A percentile compares a stretch with the other conserved stretches of the same genome.
Conservation (phyloP, 2,888 invertebrate genomes). For the Tipula lateralis region DNA sequence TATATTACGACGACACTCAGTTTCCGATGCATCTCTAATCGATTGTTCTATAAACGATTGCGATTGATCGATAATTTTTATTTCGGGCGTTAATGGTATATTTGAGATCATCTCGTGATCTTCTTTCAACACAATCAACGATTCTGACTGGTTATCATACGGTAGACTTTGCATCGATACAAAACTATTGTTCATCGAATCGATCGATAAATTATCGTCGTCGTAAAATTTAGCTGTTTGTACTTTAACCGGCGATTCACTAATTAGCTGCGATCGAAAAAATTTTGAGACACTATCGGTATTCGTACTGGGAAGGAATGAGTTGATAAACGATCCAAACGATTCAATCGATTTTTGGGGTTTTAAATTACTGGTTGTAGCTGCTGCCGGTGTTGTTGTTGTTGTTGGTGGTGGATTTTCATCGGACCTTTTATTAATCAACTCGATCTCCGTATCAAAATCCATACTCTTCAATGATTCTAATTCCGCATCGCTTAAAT, state of each 20-base stretch:
- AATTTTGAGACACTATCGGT: constrained; percentile 39
- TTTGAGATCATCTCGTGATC: background rate
- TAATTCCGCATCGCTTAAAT: constrained; percentile 49
- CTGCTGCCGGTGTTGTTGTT: constrained; percentile 34
- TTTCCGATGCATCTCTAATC: constrained; percentile 35
- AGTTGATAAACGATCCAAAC: constrained; percentile 49
- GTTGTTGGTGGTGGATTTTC: constrained; percentile 33
- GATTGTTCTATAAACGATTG: constrained; percentile 34
- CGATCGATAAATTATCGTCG: constrained; percentile 44
- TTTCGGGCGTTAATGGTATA: background rate
- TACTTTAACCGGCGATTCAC: background rate
- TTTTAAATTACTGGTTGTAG: constrained; percentile 33
- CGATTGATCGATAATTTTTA: constrained; percentile 25
- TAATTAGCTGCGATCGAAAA: constrained; percentile 31
- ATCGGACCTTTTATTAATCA: constrained; percentile 28
- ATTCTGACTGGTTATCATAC: background rate
- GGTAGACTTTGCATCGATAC: constrained; percentile 16
- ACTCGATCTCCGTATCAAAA: constrained; percentile 49
- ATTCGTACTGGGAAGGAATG: constrained; percentile 46
- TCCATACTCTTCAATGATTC: constrained; percentile 51
- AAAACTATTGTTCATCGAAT: constrained; percentile 37
- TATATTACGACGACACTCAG: constrained; percentile 36
- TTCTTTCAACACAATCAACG: background rate
- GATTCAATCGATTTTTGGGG: constrained; percentile 40
- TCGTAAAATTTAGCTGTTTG: constrained; percentile 30